Evolutionary conservation across 2,113 vertebrate species (phyloP).

Genomic region (Thamnophis sirtalis): DNA sequence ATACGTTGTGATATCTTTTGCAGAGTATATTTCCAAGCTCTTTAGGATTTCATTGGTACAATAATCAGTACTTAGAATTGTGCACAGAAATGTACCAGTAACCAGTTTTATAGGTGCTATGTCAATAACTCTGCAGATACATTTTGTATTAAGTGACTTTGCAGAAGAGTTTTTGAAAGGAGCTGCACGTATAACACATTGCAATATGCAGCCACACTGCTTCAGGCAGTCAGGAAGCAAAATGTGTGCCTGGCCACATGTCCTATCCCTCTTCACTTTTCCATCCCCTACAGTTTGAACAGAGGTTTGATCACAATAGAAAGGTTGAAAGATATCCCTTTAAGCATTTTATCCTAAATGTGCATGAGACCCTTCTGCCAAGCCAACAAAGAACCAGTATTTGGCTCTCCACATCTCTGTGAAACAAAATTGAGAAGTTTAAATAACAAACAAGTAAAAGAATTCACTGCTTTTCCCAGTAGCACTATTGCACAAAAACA

Average conservation of each 20-base stretch:
- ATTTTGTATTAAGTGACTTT: background rate
- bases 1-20: background rate
- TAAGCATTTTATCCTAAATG: background rate
- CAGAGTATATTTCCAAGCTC: background rate
- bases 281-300: background rate
- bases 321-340: background rate
- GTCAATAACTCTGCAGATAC: background rate
- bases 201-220: background rate
- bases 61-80: background rate
- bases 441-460: background rate
- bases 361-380: background rate
- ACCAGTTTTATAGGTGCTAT: background rate
- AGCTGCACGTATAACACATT: background rate
- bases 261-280: background rate
- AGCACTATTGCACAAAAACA: background rate
- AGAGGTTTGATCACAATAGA: background rate
- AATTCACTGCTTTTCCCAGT: background rate
- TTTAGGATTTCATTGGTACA: background rate
- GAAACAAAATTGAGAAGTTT: background rate
- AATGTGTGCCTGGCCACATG: background rate
- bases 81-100: background rate
- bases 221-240: background rate
- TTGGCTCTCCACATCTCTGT: background rate
- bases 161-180: background rate
- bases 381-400: background rate